Percentiles rank a stretch among this genome's conserved stretches.
phyloP scores from a whole-genome alignment of 2,888 invertebrate species.

The Gortyna flavago region DNA sequence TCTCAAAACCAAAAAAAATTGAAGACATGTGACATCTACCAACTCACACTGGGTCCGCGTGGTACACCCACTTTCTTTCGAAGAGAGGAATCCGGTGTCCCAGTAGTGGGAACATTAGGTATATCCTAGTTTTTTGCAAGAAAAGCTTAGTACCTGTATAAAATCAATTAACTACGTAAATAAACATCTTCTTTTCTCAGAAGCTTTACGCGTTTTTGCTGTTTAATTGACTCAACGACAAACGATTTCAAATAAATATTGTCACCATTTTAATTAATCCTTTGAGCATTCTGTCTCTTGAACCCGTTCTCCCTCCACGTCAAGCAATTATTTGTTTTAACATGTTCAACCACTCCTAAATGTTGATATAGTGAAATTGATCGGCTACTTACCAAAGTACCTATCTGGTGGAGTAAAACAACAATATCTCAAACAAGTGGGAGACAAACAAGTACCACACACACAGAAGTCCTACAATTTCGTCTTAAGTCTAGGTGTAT shows the following conservation, averaged over 20 bases:
- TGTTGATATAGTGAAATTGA: slow-evolving; percentile 45
- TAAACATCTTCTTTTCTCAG: not conserved
- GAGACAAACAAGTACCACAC: slow-evolving; percentile 9
- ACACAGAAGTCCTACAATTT: slow-evolving; percentile 16
- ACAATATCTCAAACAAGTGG: slow-evolving; percentile 16
- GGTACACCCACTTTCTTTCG: too few relatives aligned
- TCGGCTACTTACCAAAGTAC: slow-evolving; percentile 37
- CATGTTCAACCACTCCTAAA: slow-evolving; percentile 37
- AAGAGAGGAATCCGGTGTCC: too few relatives aligned
- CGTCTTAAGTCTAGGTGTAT: slow-evolving; percentile 1
- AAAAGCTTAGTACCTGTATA: not conserved
- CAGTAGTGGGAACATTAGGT: too few relatives aligned
- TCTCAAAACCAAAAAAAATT: too few relatives aligned
- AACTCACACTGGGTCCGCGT: too few relatives aligned
- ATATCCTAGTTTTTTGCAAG: not conserved
- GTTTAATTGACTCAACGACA: too few relatives aligned
- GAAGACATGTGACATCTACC: too few relatives aligned
- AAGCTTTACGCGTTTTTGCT: not conserved
- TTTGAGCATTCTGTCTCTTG: not conserved
- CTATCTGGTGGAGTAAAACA: slow-evolving; percentile 22
- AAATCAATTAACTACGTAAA: not conserved
- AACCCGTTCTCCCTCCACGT: not conserved
- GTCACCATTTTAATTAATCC: not conserved
- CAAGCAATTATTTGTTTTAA: slow-evolving; percentile 22
- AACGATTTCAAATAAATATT: not conserved